A percentile compares a stretch with the other conserved stretches of the same genome.
These are phyloP conservation scores for Leptinotarsa tumamoca DNA, from an alignment of 2,888 invertebrate genomes.

Conservation along the genomic window DNA sequence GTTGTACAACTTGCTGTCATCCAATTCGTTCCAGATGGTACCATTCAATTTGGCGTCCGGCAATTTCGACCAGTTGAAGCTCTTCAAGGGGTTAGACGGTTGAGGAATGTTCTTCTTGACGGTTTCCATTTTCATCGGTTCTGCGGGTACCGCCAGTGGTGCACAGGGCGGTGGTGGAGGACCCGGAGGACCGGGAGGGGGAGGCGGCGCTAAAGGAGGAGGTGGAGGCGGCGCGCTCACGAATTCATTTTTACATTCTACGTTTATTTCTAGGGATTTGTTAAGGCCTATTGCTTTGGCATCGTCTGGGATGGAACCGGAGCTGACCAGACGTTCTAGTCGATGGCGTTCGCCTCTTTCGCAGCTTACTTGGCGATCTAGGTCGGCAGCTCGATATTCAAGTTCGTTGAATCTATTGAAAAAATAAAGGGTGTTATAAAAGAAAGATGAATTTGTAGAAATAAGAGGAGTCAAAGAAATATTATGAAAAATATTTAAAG, in stretches of 20 bases:
- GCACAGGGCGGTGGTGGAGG: constrained; percentile 74
- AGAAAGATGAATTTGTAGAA: too few species aligned
- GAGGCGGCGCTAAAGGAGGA: constrained; percentile 67
- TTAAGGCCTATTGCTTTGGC: constrained; percentile 79
- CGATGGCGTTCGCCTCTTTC: constrained; percentile 85
- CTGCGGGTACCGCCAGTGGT: constrained; percentile 72
- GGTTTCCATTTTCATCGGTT: constrained; percentile 71
- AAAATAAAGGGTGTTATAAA: fast-evolving
- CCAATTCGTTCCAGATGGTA: constrained; percentile 95
- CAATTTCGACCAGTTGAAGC: constrained; percentile 97
- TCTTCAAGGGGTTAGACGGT: constrained; percentile 92
- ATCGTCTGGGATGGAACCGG: constrained; percentile 93
- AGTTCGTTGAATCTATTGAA: constrained; percentile 66
- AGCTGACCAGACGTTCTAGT: constrained; percentile 86
- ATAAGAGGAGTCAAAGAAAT: too few species aligned
- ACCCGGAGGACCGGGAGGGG: constrained; percentile 71
- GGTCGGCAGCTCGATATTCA: constrained; percentile 68
- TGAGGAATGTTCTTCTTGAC: constrained; percentile 91
- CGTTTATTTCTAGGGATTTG: constrained; percentile 54
- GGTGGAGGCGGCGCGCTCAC: constrained; percentile 63
- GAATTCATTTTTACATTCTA: constrained; percentile 50
- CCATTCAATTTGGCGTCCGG: constrained; percentile 92
- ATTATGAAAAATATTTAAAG: too few species aligned
- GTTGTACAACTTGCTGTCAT: constrained; percentile 92
- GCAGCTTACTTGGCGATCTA: constrained; percentile 75